Evolutionary conservation across 2,113 vertebrate species (phyloP).

Genomic region (Sinocyclocheilus anophthalmus): DNA sequence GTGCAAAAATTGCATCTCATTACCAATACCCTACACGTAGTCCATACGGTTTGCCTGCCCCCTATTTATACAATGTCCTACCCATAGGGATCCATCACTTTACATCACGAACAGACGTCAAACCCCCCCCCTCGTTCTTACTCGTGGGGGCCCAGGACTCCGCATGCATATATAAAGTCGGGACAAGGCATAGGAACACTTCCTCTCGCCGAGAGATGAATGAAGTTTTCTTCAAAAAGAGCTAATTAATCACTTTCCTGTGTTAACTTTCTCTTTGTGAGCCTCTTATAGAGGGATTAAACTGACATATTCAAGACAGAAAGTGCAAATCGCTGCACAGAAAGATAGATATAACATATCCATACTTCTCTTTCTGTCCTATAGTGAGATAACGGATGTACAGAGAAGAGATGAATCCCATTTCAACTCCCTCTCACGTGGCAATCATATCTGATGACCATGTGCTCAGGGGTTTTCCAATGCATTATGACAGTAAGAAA

Average conservation of each 20-base stretch:
- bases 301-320: slow-evolving; percentile 6
- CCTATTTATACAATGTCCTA: too few species aligned
- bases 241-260: slow-evolving; percentile 53
- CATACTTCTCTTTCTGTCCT: background rate
- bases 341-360: slow-evolving; percentile 35
- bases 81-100: too few species aligned
- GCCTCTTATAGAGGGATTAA: slow-evolving; percentile 49
- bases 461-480: background rate
- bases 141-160: too few species aligned
- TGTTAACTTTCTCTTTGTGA: slow-evolving; percentile 53
- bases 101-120: too few species aligned
- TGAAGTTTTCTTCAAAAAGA: slow-evolving; percentile 50
- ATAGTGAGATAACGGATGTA: slow-evolving; percentile 32
- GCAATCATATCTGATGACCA: slow-evolving; percentile 9
- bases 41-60: too few species aligned
- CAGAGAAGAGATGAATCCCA: background rate
- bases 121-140: too few species aligned
- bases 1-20: too few species aligned
- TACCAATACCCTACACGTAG: too few species aligned
- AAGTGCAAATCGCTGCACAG: slow-evolving; percentile 53
- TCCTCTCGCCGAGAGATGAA: slow-evolving; percentile 13
- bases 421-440: background rate
- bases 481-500: background rate
- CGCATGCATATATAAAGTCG: background rate
- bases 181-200: too few species aligned